Percentiles rank a stretch among this genome's conserved stretches.
Evolutionary conservation across 2,113 vertebrate genomes (phyloP).

Genomic region (Columba janthina): DNA sequence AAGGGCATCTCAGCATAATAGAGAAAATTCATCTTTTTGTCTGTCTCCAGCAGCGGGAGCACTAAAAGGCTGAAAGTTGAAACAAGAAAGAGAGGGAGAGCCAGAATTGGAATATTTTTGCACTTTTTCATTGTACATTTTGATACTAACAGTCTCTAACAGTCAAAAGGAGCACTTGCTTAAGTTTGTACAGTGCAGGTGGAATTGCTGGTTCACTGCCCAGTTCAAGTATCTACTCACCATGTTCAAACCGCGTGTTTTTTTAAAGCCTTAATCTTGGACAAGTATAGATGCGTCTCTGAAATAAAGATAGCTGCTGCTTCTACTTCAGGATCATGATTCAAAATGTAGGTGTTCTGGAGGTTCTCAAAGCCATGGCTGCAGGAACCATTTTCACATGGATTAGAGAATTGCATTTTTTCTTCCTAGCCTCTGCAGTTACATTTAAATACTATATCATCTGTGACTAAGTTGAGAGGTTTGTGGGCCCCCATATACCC

Average conservation of each 20-base stretch:
- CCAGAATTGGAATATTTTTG: background rate
- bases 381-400: background rate
- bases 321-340: background rate
- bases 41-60: background rate
- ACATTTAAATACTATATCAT: background rate
- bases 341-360: background rate
- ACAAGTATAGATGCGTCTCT: background rate
- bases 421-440: background rate
- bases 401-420: background rate
- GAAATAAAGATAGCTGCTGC: background rate
- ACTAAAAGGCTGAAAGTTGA: background rate
- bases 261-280: background rate
- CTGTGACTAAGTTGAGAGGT: background rate
- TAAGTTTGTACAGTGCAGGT: background rate
- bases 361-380: background rate
- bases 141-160: background rate
- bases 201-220: background rate
- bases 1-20: background rate
- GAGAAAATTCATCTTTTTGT: constrained; percentile 14
- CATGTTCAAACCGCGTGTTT: accelerated
- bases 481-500: background rate
- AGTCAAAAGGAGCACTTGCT: background rate
- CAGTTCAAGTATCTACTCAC: background rate
- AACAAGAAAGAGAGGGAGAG: background rate
- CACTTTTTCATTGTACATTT: background rate